Conservation (phyloP, 2,113 vertebrate genomes). For the Proterorhinus semilunaris region DNA sequence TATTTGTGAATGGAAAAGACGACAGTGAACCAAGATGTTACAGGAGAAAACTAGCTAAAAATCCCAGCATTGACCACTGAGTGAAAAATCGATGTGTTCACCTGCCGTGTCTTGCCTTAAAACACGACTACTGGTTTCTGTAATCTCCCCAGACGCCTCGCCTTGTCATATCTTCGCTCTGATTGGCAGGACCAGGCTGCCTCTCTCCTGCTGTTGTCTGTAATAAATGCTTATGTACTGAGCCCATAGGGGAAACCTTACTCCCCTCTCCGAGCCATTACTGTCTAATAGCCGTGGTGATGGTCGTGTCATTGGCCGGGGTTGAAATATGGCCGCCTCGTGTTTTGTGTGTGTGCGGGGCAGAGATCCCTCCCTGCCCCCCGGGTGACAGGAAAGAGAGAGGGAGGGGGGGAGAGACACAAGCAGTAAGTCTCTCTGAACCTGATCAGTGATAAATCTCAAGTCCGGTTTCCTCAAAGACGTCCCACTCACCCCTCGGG, state of each 20-base stretch:
- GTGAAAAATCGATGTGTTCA: too few species aligned
- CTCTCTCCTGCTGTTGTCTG: conserved; percentile 71
- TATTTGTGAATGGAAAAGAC: too few species aligned
- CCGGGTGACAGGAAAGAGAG: conserved; percentile 33
- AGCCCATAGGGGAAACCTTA: conserved; percentile 79
- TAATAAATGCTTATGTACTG: conserved; percentile 79
- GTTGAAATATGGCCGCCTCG: conserved; percentile 69
- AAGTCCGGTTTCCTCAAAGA: conserved; percentile 6
- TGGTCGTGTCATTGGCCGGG: conserved; percentile 70
- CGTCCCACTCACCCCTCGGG: not conserved
- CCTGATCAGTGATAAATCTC: conserved; percentile 69
- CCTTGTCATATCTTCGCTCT: conserved; percentile 15
- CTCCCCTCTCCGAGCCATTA: conserved; percentile 75
- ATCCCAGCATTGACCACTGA: too few species aligned
- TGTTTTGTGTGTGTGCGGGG: conserved; percentile 33
- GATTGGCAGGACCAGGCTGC: conserved; percentile 76
- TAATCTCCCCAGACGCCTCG: too few species aligned
- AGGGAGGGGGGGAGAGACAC: conserved; percentile 22
- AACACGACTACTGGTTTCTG: too few species aligned
- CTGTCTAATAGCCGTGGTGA: conserved; percentile 80
- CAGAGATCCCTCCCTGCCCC: conserved; percentile 60
- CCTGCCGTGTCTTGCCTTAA: too few species aligned
- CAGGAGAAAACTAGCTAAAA: too few species aligned
- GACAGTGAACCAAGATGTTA: too few species aligned
- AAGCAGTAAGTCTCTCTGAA: conserved; percentile 76